Evolutionary conservation across 2,888 invertebrate species (phyloP).

Genomic region (Drosophila koepferae): DNA sequence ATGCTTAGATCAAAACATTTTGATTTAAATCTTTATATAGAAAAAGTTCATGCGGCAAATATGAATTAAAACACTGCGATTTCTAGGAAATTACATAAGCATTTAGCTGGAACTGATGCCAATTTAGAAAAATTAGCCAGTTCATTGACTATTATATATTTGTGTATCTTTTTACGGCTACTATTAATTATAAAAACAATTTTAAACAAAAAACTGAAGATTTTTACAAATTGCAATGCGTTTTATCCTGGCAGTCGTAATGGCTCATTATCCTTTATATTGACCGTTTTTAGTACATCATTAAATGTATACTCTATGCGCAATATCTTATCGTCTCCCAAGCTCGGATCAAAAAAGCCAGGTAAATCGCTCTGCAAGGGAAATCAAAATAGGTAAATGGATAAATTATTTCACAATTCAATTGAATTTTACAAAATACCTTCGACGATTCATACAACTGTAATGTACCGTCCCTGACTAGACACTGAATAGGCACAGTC

Average conservation of each 20-base stretch:
- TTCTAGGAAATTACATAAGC: neutral
- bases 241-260: constrained; percentile 88
- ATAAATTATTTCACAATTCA: neutral
- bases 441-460: constrained; percentile 94
- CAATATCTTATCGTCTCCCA: constrained; percentile 95
- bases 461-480: constrained; percentile 96
- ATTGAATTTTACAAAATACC: constrained; percentile 86
- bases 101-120: neutral
- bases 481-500: constrained; percentile 96
- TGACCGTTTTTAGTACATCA: constrained; percentile 91
- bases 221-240: constrained; percentile 62
- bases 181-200: constrained; percentile 61
- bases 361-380: constrained; percentile 94
- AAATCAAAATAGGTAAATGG: constrained; percentile 31
- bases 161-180: constrained; percentile 31
- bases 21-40: too few species aligned
- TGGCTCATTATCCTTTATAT: constrained; percentile 92
- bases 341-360: constrained; percentile 98
- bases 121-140: constrained; percentile 11
- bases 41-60: neutral
- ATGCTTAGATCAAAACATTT: neutral
- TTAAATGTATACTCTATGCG: constrained; percentile 94
- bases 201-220: constrained; percentile 73
- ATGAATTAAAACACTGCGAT: neutral
- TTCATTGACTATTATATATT: constrained; percentile 1